Evolutionary conservation across 2,888 invertebrate genomes (phyloP).

Genomic region (Nomada fabriciana): DNA sequence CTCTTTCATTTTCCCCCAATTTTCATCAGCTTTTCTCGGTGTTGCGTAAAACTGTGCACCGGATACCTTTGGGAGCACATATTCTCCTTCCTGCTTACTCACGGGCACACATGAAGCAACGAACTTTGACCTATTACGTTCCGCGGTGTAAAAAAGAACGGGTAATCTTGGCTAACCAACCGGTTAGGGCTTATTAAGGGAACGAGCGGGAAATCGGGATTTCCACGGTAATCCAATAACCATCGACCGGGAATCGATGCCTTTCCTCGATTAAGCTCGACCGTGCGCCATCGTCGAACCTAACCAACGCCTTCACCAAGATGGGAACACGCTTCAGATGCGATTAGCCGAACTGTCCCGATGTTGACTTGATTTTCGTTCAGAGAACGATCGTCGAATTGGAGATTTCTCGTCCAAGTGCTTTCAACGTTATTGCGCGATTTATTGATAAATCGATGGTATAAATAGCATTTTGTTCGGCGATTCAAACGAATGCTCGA

Average conservation of each 20-base stretch:
- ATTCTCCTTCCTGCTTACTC: not conserved
- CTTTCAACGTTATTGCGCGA: too few relatives aligned
- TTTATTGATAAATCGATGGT: too few relatives aligned
- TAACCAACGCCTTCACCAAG: slow-evolving; percentile 19
- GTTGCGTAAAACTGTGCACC: not conserved
- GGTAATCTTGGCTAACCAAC: slow-evolving; percentile 22
- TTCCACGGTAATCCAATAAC: slow-evolving; percentile 63
- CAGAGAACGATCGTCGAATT: not conserved
- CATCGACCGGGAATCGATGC: slow-evolving; percentile 54
- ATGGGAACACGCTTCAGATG: slow-evolving; percentile 36
- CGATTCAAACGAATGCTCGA: too few relatives aligned
- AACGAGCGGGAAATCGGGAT: slow-evolving; percentile 44
- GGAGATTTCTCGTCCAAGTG: too few relatives aligned
- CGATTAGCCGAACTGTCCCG: slow-evolving; percentile 46
- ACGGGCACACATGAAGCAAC: not conserved
- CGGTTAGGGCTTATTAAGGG: slow-evolving; percentile 47
- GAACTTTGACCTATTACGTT: not conserved
- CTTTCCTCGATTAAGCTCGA: slow-evolving; percentile 44
- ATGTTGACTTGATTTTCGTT: not conserved
- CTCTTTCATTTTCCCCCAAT: not conserved
- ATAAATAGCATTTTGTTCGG: too few relatives aligned
- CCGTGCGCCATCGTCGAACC: not conserved
- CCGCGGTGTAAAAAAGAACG: slow-evolving; percentile 25
- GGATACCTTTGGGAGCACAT: not conserved
- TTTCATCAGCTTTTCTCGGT: not conserved